Conservation (phyloP, 1,140 invertebrate genomes). For the Aleiodes sp. region DNA sequence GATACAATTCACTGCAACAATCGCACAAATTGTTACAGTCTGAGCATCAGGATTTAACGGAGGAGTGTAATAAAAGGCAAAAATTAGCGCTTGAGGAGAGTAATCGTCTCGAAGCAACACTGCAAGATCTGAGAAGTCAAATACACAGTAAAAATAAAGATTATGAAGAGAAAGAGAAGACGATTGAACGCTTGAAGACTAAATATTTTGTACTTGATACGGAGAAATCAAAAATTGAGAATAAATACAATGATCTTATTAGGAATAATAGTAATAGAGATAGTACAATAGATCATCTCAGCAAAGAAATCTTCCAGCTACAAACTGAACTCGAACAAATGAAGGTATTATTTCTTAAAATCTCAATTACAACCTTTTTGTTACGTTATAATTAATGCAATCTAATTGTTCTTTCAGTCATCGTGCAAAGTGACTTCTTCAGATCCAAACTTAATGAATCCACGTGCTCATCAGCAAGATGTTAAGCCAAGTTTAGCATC, state of each 20-base stretch:
- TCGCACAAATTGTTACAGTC: slow-evolving; percentile 61
- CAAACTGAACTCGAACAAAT: slow-evolving; percentile 48
- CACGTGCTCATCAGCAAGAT: slow-evolving; percentile 7
- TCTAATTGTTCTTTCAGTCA: slow-evolving; percentile 37
- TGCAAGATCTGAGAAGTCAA: slow-evolving; percentile 49
- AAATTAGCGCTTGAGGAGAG: slow-evolving; percentile 48
- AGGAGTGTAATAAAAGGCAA: slow-evolving; percentile 56
- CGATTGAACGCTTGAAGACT: slow-evolving; percentile 57
- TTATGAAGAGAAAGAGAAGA: slow-evolving; percentile 50
- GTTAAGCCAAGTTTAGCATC: slow-evolving; percentile 25
- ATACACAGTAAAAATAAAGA: slow-evolving; percentile 40
- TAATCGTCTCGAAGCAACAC: slow-evolving; percentile 42
- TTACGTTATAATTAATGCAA: not conserved
- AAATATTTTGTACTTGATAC: slow-evolving; percentile 51
- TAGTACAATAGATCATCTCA: slow-evolving; percentile 50
- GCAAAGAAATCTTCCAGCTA: slow-evolving; percentile 57
- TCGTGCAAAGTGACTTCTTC: slow-evolving; percentile 27
- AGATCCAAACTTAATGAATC: slow-evolving; percentile 17
- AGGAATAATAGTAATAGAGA: slow-evolving; percentile 41
- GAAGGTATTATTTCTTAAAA: slow-evolving; percentile 43
- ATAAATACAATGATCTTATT: slow-evolving; percentile 52
- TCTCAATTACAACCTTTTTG: not conserved
- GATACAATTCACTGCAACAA: slow-evolving; percentile 64
- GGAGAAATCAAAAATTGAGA: slow-evolving; percentile 49
- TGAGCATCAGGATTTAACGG: slow-evolving; percentile 56